A percentile compares a stretch with the other conserved stretches of the same genome.
Conservation (phyloP, 1,140 invertebrate genomes). For the Scaptodrosophila lebanonensis region DNA sequence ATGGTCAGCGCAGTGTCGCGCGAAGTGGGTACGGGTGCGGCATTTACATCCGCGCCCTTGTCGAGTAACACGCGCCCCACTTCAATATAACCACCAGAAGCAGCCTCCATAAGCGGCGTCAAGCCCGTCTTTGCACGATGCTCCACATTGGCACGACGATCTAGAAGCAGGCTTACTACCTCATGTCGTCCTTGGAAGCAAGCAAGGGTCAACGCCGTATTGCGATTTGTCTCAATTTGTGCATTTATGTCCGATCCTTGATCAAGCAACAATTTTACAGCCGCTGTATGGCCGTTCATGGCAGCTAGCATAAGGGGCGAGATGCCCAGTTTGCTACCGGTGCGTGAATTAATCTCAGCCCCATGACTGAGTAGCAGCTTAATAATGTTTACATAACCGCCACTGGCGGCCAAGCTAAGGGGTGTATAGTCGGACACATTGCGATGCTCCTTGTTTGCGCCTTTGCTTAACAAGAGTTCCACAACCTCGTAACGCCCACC, state of each 20-base stretch:
- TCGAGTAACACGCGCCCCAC: constrained; percentile 96
- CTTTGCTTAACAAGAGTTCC: constrained; percentile 91
- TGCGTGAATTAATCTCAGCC: constrained; percentile 99
- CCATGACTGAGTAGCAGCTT: constrained; percentile 92
- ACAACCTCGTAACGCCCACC: constrained; percentile 98
- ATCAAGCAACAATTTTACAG: constrained; percentile 93
- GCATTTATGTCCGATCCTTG: constrained; percentile 99
- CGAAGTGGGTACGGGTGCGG: constrained; percentile 97
- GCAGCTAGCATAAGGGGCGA: constrained; percentile 99
- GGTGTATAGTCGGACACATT: constrained; percentile 99
- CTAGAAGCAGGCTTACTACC: constrained; percentile 96
- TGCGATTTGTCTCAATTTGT: constrained; percentile 99
- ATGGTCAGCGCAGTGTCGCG: constrained; percentile 99
- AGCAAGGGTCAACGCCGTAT: constrained; percentile 98
- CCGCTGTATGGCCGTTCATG: constrained; percentile 99
- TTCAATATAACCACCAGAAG: constrained; percentile 98
- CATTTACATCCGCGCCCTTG: constrained; percentile 99
- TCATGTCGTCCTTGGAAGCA: constrained; percentile 99
- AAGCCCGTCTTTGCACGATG: constrained; percentile 99
- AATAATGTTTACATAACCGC: constrained; percentile 99
- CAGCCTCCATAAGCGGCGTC: constrained; percentile 99
- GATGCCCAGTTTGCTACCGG: constrained; percentile 97
- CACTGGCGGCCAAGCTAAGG: constrained; percentile 96
- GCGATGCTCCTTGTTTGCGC: constrained; percentile 98
- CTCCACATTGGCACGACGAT: constrained; percentile 98